Percentiles rank a stretch among this genome's conserved stretches.
Conservation (phyloP, 2,113 vertebrate genomes). For the Corvus moneduloides region DNA sequence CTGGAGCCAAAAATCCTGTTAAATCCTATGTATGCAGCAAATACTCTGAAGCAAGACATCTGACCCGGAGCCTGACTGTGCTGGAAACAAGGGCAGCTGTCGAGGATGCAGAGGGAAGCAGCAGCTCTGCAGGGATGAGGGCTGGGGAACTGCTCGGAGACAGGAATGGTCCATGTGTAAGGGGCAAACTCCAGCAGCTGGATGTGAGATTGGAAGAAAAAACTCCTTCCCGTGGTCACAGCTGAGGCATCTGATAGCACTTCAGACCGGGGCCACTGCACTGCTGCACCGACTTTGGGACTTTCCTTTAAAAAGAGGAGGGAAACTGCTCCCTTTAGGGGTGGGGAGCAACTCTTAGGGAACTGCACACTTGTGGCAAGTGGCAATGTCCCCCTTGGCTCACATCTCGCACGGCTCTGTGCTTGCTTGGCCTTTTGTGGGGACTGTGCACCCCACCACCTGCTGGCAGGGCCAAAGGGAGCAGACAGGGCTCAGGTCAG, state of each 20-base stretch:
- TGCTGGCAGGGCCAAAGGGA: background rate
- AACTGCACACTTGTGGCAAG: background rate
- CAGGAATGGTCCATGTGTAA: background rate
- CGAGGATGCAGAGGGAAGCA: background rate
- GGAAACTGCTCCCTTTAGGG: background rate
- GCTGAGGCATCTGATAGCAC: background rate
- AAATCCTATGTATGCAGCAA: background rate
- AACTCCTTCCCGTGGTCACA: background rate
- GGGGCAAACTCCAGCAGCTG: background rate
- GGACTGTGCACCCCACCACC: background rate
- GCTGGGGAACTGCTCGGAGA: background rate
- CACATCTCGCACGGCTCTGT: fast-evolving
- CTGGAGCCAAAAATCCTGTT: background rate
- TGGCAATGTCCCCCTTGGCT: fast-evolving
- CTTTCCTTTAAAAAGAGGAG: background rate
- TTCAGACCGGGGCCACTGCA: background rate
- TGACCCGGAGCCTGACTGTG: background rate
- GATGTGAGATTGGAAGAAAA: background rate
- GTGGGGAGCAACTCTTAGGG: fast-evolving
- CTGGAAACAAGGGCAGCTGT: background rate
- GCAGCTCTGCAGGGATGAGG: background rate
- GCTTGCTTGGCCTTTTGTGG: background rate
- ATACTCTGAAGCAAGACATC: background rate
- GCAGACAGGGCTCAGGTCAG: background rate
- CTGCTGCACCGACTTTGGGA: background rate